Percentiles rank a stretch among this genome's conserved stretches.
Evolutionary conservation across 2,888 invertebrate genomes (phyloP).

Genomic region (Saturnia japonica): DNA sequence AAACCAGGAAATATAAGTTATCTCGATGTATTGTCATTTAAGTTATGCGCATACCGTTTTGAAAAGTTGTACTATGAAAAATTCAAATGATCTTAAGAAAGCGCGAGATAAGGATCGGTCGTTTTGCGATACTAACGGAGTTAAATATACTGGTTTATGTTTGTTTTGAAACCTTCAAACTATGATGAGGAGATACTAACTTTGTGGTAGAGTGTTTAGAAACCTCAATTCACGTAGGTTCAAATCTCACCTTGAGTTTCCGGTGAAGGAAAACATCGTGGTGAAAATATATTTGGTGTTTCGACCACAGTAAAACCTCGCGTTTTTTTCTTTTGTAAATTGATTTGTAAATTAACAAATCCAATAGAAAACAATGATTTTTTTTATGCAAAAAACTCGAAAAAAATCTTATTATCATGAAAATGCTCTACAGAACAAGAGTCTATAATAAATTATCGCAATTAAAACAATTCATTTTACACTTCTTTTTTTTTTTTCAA

Average conservation of each 20-base stretch:
- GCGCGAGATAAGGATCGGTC: slow-evolving; percentile 16
- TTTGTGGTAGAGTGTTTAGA: neutral
- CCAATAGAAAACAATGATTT: too few species aligned
- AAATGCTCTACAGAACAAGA: too few species aligned
- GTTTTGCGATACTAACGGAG: slow-evolving; percentile 15
- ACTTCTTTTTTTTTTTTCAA: too few species aligned
- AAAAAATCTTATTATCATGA: too few species aligned
- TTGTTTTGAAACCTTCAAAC: neutral
- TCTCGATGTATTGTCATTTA: slow-evolving; percentile 25
- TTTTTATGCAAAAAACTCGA: too few species aligned
- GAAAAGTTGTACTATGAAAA: slow-evolving; percentile 9
- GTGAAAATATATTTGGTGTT: too few species aligned
- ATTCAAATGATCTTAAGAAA: slow-evolving; percentile 15
- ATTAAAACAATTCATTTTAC: too few species aligned
- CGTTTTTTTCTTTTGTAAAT: too few species aligned
- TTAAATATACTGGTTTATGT: neutral
- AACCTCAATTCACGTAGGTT: neutral
- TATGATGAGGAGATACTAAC: neutral
- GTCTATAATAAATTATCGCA: too few species aligned
- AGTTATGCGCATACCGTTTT: slow-evolving; percentile 29
- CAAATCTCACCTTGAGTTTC: neutral
- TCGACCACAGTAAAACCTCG: too few species aligned
- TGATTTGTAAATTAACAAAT: too few species aligned
- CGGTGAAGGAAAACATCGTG: neutral
- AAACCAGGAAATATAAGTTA: slow-evolving; percentile 35